Percentiles rank a stretch among this genome's conserved stretches.
Evolutionary conservation across 2,113 vertebrate species (phyloP).

Genomic region (Solenodon paradoxus): DNA sequence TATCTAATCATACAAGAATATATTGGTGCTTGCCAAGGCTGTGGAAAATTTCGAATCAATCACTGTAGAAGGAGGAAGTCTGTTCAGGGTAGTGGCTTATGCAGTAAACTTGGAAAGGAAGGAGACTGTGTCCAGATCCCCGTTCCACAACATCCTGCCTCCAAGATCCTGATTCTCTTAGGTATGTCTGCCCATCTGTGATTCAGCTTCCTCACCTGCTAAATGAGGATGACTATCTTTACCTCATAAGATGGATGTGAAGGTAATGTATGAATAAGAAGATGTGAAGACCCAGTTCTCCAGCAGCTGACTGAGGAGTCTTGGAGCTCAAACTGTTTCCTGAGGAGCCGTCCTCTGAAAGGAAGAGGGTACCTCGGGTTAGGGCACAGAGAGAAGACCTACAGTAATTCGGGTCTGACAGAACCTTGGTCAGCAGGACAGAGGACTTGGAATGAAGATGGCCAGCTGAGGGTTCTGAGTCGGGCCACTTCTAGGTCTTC

Average conservation of each 20-base stretch:
- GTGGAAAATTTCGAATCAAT: not conserved
- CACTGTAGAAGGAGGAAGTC: not conserved
- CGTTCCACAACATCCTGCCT: not conserved
- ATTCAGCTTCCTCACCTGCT: not conserved
- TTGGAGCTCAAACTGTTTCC: not conserved
- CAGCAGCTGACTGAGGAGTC: not conserved
- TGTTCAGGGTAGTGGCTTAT: not conserved
- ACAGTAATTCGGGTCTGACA: rapidly evolving
- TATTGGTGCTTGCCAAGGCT: not conserved
- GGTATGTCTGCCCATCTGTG: not conserved
- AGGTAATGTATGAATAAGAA: not conserved
- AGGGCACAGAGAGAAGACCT: not conserved
- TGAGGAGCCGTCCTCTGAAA: not conserved
- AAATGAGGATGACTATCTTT: not conserved
- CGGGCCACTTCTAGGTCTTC: rapidly evolving
- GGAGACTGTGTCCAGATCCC: not conserved
- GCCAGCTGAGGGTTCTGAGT: rapidly evolving
- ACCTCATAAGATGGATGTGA: rapidly evolving
- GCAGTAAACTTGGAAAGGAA: not conserved
- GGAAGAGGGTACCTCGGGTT: rapidly evolving
- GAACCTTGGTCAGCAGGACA: not conserved
- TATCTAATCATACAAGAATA: not conserved
- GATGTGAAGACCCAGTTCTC: not conserved
- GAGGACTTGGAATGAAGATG: rapidly evolving
- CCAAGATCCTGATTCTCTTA: not conserved